Evolutionary conservation across 2,113 vertebrate genomes (phyloP), one percentile per base, ranked within the genome.

Genomic region (Sturnira hondurensis): DNA sequence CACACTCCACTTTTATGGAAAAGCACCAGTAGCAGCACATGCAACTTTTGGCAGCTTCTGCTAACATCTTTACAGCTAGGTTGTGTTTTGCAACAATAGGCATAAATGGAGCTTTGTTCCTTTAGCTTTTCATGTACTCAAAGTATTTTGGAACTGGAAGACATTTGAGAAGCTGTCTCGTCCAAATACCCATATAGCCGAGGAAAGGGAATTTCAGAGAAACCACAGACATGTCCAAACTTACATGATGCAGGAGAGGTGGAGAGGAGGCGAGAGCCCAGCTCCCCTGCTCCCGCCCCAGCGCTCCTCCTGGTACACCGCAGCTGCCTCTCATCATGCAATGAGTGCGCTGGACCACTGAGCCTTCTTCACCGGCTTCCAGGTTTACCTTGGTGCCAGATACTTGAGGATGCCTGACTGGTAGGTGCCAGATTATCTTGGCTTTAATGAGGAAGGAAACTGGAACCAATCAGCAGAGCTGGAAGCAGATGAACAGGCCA

Each of bases 361-460:
- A 47, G 89, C 17, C 90, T 86, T 76, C 74, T 91, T 61, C 31
- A 70, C 87, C 43, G 70, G 86, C 89, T 88, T 95, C 91, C 95
- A 97, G 78, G 93, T 73, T 76, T 70, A 94, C 96, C 94, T 91
- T 96, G 86, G 93, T 96, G 96, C 97, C 97, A 97, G 95, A 95
- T 33, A 54, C 88, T 96, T 96, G 77, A 97, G 91, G 95, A 97
- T 97, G 96, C 88, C 95, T 96, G 86, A n/a, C 61, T 89, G 45
- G 93, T 93, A 82, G 93, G 63, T 95, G 97, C 97, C 97, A 97
- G 94, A 95, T 97, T 96, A 96, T 94, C 95, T 94, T 97, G 97
- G 97, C 97, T 96, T 97, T 97, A 96, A 96, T 93, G 91, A 97
- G 86, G 68, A 94, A 97, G 95, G 91, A 97, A 97, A 96, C 97